Percentiles rank a stretch among this genome's conserved stretches.
Conservation (phyloP, 2,888 invertebrate species). For the Chorisops tibialis region DNA sequence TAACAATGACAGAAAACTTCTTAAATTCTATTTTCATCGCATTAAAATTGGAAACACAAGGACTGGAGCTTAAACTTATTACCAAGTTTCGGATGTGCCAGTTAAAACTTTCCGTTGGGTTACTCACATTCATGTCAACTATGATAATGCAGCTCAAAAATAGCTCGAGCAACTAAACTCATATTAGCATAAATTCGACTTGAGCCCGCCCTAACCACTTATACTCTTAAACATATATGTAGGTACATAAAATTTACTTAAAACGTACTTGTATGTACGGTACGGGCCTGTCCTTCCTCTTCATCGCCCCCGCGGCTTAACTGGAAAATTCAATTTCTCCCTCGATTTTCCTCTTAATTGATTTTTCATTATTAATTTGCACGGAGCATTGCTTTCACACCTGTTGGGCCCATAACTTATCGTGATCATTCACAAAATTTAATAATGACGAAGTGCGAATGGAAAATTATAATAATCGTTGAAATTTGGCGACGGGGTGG, state of each 20-base stretch:
- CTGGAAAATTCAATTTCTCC: constrained; percentile 29
- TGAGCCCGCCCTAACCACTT: background rate
- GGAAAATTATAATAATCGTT: constrained; percentile 3
- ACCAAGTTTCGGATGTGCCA: no score
- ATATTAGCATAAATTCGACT: constrained; percentile 4
- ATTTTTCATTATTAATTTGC: constrained; percentile 33
- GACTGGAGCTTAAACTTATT: no score
- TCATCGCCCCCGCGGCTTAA: constrained; percentile 8
- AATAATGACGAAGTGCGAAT: constrained; percentile 18
- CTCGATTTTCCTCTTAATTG: constrained; percentile 32
- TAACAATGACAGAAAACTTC: no score
- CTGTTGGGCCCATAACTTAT: constrained; percentile 32
- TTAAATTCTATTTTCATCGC: no score
- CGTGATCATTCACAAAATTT: constrained; percentile 28
- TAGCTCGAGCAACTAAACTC: background rate
- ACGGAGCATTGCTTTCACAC: constrained; percentile 29
- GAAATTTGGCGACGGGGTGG: background rate
- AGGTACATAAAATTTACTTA: background rate
- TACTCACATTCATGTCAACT: no score
- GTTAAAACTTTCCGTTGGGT: no score
- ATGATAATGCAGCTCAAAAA: no score
- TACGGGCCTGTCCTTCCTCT: background rate
- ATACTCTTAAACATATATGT: background rate
- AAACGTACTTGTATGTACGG: background rate
- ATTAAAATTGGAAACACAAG: no score